Evolutionary conservation across 2,888 invertebrate species (phyloP).

Genomic region (Diaperis boleti): DNA sequence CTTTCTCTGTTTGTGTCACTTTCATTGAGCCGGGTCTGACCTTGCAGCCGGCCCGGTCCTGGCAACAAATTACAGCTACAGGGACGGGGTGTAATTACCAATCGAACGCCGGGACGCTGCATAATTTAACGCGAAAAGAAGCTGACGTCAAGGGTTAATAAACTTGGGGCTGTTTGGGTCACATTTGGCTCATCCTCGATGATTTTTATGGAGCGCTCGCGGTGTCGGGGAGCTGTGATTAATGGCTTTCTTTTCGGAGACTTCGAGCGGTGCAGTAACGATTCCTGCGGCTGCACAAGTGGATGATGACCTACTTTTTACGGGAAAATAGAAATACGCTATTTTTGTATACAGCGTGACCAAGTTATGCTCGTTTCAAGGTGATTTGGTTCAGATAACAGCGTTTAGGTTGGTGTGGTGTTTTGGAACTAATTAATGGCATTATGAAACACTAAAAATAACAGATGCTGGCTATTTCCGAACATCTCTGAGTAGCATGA

Average conservation of each 20-base stretch:
- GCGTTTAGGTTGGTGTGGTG: background rate
- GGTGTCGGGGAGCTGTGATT: constrained; percentile 10
- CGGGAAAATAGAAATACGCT: constrained; percentile 2
- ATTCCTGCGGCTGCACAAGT: constrained; percentile 19
- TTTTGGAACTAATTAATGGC: background rate
- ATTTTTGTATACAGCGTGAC: constrained; percentile 14
- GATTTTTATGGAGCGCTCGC: constrained; percentile 9
- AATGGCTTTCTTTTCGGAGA: constrained; percentile 6
- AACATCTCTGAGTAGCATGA: background rate
- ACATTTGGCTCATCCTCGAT: background rate
- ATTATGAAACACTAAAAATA: background rate
- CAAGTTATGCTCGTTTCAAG: constrained; percentile 7
- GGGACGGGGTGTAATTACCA: constrained; percentile 7
- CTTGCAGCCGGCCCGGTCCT: constrained; percentile 43
- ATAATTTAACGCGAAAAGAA: constrained; percentile 1
- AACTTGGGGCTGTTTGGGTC: constrained; percentile 1
- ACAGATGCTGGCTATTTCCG: background rate
- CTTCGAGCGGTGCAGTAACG: constrained; percentile 21
- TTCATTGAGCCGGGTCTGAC: constrained; percentile 44
- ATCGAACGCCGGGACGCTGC: background rate
- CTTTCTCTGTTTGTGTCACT: constrained; percentile 45
- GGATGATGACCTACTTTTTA: constrained; percentile 16
- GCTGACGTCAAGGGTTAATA: constrained; percentile 19
- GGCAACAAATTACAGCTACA: constrained; percentile 37
- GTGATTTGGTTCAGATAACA: constrained; percentile 2